phyloP scores from a whole-genome alignment of 2,797 vertebrate species.

The Myotis daubentonii region DNA sequence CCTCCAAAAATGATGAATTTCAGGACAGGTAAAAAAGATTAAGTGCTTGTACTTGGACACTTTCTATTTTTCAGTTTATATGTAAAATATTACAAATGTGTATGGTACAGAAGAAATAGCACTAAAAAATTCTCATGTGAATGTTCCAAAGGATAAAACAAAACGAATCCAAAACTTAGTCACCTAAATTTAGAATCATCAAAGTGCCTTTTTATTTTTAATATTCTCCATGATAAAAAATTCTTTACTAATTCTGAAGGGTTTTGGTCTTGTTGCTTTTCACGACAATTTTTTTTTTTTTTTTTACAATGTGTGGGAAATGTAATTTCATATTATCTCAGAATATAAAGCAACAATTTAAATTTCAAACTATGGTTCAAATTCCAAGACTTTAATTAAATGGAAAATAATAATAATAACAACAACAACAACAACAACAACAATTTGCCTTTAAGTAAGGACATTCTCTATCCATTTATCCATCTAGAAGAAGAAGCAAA shows the following conservation, averaged over 20 bases:
- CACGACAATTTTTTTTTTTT: not conserved
- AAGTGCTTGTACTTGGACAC: not conserved
- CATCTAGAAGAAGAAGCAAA: not conserved
- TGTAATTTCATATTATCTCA: not conserved
- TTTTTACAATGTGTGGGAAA: not conserved
- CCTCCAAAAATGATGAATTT: not conserved
- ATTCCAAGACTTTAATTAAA: constrained; percentile 10
- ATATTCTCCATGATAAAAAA: constrained; percentile 18
- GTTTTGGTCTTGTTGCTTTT: constrained; percentile 26
- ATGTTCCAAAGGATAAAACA: constrained; percentile 12
- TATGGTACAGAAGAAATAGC: not conserved
- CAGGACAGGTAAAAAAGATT: not conserved
- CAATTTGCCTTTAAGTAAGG: not conserved
- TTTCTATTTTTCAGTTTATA: not conserved
- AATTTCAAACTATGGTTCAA: not conserved
- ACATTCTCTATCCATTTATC: not conserved
- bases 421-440: not conserved
- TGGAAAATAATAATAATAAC: not conserved
- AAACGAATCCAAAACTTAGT: not conserved
- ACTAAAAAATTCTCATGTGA: not conserved
- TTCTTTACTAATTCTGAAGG: not conserved
- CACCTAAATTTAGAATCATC: not conserved
- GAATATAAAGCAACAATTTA: not conserved
- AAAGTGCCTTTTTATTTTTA: constrained; percentile 41
- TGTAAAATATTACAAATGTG: not conserved